These are phyloP conservation scores for Syrista parreyssii DNA, from an alignment of 2,888 invertebrate genomes.

Conservation along the genomic window DNA sequence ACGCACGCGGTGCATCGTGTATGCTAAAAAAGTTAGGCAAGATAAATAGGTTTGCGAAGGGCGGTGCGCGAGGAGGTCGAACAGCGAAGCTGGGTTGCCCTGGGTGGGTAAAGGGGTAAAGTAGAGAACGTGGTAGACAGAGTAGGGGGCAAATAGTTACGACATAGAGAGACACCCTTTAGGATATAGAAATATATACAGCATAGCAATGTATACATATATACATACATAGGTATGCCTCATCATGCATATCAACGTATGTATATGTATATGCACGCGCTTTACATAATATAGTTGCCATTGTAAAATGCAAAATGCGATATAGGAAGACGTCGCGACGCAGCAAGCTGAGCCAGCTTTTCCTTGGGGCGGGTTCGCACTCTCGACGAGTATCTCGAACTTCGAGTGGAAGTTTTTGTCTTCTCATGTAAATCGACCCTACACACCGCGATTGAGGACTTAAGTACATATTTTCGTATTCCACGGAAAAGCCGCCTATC, in stretches of 20 bases:
- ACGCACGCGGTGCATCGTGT: neutral
- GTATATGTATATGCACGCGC: conserved; percentile 38
- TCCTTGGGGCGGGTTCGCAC: conserved; percentile 46
- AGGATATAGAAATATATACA: neutral
- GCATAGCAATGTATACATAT: conserved; percentile 9
- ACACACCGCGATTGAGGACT: conserved; percentile 44
- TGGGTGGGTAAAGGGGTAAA: neutral
- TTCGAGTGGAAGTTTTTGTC: conserved; percentile 51
- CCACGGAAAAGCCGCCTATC: conserved; percentile 9
- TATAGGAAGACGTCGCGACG: conserved; percentile 33
- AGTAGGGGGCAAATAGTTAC: neutral
- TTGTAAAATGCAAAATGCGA: conserved; percentile 60
- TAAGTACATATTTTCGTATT: conserved; percentile 49
- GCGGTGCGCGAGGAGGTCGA: neutral
- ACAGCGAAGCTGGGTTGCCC: neutral
- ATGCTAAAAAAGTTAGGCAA: neutral
- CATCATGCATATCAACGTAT: conserved; percentile 12
- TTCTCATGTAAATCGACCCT: conserved; percentile 53
- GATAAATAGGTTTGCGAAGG: neutral
- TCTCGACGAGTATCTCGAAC: conserved; percentile 16
- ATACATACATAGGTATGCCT: conserved; percentile 3
- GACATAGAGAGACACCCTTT: neutral
- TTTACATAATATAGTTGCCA: conserved; percentile 61
- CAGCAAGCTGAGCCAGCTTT: conserved; percentile 53
- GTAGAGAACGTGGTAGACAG: neutral